Evolutionary conservation across 1,140 invertebrate genomes (phyloP).

Genomic region (Pogonognathellus flavescens): DNA sequence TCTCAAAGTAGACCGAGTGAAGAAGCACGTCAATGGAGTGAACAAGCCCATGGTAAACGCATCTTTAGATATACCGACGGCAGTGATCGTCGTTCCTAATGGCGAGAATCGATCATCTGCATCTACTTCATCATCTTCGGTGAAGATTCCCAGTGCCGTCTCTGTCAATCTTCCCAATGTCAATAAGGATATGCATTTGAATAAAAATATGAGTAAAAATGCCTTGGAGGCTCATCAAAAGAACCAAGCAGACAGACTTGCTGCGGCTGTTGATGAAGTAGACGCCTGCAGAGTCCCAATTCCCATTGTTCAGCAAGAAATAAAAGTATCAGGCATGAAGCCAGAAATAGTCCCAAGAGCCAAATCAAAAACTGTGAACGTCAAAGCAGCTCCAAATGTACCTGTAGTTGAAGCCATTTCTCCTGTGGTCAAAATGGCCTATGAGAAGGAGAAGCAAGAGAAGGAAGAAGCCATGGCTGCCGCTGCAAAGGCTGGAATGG

Average conservation of each 20-base stretch:
- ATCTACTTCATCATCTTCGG: slow-evolving; percentile 51
- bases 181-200: slow-evolving; percentile 45
- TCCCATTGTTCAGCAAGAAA: slow-evolving; percentile 46
- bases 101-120: slow-evolving; percentile 52
- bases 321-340: slow-evolving; percentile 56
- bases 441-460: slow-evolving; percentile 53
- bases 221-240: slow-evolving; percentile 27
- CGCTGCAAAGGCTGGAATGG: slow-evolving; percentile 18
- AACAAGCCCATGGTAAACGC: slow-evolving; percentile 30
- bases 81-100: slow-evolving; percentile 58
- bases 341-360: slow-evolving; percentile 61
- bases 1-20: slow-evolving; percentile 56
- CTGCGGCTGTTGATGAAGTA: slow-evolving; percentile 51
- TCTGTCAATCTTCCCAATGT: slow-evolving; percentile 40
- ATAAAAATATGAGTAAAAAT: slow-evolving; percentile 27
- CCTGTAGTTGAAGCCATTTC: slow-evolving; percentile 64
- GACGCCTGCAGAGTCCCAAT: slow-evolving; percentile 48
- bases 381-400: slow-evolving; percentile 43
- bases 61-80: slow-evolving; percentile 52
- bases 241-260: slow-evolving; percentile 19
- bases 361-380: slow-evolving; percentile 56
- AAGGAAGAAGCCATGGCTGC: slow-evolving; percentile 36
- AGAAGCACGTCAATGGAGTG: slow-evolving; percentile 58
- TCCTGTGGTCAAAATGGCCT: slow-evolving; percentile 63
- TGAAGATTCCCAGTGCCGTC: slow-evolving; percentile 23